phyloP scores from a whole-genome alignment of 2,888 invertebrate species.

The Neria commutata region DNA sequence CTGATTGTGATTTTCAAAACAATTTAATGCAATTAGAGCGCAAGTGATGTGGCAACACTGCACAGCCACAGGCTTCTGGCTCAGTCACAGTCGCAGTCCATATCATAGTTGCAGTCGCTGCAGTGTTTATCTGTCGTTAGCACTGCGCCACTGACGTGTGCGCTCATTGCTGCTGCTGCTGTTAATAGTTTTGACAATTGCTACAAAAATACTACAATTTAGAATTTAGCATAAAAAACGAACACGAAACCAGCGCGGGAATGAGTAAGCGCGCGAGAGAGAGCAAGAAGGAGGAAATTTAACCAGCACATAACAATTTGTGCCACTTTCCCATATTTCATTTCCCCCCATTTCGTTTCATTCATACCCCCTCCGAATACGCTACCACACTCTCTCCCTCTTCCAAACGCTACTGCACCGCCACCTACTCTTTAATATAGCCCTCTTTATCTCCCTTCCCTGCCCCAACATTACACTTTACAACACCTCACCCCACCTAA shows the following conservation, averaged over 20 bases:
- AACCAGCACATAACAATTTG: conserved; percentile 55
- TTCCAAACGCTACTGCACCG: background rate
- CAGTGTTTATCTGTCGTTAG: too few species aligned
- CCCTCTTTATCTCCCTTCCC: too few species aligned
- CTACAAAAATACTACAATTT: conserved; percentile 30
- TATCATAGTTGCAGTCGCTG: too few species aligned
- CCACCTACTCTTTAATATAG: too few species aligned
- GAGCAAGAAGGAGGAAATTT: conserved; percentile 43
- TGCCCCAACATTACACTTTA: conserved; percentile 32
- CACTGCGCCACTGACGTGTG: conserved; percentile 29
- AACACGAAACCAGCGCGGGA: conserved; percentile 13
- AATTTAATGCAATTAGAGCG: conserved; percentile 53
- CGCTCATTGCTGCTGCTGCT: conserved; percentile 42
- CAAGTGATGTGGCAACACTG: conserved; percentile 28
- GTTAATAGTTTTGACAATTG: conserved; percentile 20
- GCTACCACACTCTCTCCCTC: conserved; percentile 6
- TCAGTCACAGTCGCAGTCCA: conserved; percentile 31
- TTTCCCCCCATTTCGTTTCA: conserved; percentile 31
- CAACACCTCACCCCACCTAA: conserved; percentile 36
- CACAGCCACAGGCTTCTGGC: conserved; percentile 1
- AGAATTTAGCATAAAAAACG: conserved; percentile 14
- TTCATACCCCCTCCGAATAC: conserved; percentile 4
- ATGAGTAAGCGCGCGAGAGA: background rate
- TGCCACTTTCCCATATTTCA: conserved; percentile 49
- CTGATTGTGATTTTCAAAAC: conserved; percentile 54